Evolutionary conservation across 2,113 vertebrate species (phyloP).

Genomic region (Brachyhypopomus occidentalis): DNA sequence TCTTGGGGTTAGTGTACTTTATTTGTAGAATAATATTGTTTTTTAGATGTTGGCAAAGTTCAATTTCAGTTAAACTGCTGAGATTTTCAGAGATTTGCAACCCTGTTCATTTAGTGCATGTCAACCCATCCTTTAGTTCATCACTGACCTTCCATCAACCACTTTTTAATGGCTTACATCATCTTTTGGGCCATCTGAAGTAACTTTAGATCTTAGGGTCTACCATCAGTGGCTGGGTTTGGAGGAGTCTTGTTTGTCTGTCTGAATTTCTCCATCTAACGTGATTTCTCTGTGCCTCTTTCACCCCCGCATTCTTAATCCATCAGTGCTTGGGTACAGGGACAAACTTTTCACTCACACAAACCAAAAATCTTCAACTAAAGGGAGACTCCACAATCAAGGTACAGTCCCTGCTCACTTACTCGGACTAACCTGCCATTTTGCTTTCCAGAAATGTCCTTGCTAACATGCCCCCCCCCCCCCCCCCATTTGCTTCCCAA

Average conservation of each 20-base stretch:
- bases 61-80: too few relatives aligned
- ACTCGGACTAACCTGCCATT: constrained; percentile 29
- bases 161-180: constrained; percentile 3
- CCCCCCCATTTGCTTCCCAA: not conserved
- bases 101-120: constrained; percentile 13
- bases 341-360: constrained; percentile 95
- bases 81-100: not conserved
- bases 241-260: constrained; percentile 16
- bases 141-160: not conserved
- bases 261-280: constrained; percentile 52
- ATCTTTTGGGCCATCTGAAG: not conserved
- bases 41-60: too few relatives aligned
- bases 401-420: constrained; percentile 76
- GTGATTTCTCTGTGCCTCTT: constrained; percentile 73
- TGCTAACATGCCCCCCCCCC: not conserved
- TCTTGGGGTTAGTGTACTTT: too few relatives aligned
- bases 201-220: not conserved
- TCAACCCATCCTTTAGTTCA: not conserved
- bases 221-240: not conserved
- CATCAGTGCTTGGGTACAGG: constrained; percentile 93
- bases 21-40: too few relatives aligned
- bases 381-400: constrained; percentile 86
- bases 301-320: constrained; percentile 70
- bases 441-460: not conserved
- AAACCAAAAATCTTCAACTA: constrained; percentile 86